Evolutionary conservation across 2,113 vertebrate species (phyloP).

Genomic region (Nothocercus nigrocapillus): DNA sequence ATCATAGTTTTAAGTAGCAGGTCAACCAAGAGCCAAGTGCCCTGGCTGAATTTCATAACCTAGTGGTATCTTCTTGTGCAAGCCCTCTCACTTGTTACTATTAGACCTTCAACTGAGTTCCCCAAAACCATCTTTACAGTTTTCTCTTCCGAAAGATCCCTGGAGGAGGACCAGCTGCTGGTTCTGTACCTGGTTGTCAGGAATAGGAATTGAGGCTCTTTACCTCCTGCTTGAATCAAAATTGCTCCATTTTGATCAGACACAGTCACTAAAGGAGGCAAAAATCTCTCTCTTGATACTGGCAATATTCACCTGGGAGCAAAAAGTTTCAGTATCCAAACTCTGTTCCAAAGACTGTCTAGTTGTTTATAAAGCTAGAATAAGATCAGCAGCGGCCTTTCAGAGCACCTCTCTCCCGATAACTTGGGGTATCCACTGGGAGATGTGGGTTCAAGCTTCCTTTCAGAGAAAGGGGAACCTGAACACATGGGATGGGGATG

Average conservation of each 20-base stretch:
- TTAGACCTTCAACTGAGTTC: neutral
- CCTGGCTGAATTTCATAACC: neutral
- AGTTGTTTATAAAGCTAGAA: neutral
- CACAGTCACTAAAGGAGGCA: neutral
- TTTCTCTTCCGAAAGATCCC: neutral
- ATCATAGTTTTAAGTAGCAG: neutral
- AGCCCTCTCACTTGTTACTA: neutral
- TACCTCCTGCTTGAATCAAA: neutral
- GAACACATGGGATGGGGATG: neutral
- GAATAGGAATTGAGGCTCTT: neutral
- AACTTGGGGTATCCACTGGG: neutral
- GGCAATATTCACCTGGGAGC: neutral
- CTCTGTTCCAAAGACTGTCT: neutral
- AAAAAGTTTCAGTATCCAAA: neutral
- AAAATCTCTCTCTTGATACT: neutral
- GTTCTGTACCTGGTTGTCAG: neutral
- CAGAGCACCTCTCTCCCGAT: accelerated
- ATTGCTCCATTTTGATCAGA: neutral
- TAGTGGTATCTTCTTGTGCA: neutral
- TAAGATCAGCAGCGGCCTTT: neutral
- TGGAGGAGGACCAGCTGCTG: neutral
- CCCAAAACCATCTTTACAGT: neutral
- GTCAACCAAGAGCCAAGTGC: neutral
- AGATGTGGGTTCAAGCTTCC: neutral
- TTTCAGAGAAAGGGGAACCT: neutral